Conservation (phyloP, 2,113 vertebrate species). For the Triplophysa siluroides region DNA sequence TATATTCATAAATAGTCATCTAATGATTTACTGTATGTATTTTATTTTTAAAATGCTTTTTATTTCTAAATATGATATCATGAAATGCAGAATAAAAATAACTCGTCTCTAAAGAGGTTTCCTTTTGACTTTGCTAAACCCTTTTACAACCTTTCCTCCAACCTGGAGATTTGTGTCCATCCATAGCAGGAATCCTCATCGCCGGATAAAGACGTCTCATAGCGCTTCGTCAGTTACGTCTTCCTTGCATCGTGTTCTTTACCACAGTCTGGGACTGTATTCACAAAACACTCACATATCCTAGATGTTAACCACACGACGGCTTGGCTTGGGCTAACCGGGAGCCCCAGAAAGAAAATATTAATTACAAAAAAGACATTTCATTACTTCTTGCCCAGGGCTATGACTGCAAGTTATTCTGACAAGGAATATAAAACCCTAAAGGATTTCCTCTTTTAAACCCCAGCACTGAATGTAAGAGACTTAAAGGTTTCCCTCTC, state of each 20-base stretch:
- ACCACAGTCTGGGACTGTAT: slow-evolving; percentile 55
- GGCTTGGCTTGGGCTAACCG: slow-evolving; percentile 39
- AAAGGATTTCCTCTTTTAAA: slow-evolving; percentile 24
- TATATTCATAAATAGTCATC: too few species aligned
- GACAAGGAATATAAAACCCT: slow-evolving; percentile 74
- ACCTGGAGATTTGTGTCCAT: neutral
- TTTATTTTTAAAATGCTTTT: too few species aligned
- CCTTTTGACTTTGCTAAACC: neutral
- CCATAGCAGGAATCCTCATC: neutral
- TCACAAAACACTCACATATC: slow-evolving; percentile 73
- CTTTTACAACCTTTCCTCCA: neutral
- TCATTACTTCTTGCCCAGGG: slow-evolving; percentile 84
- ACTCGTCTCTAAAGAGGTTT: neutral
- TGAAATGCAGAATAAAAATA: neutral
- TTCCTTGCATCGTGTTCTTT: slow-evolving; percentile 45
- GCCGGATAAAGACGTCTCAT: slow-evolving; percentile 19
- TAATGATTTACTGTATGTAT: too few species aligned
- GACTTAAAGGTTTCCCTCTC: neutral
- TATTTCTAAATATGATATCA: too few species aligned
- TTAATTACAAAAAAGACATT: slow-evolving; percentile 81
- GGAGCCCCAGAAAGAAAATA: slow-evolving; percentile 79
- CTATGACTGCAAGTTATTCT: slow-evolving; percentile 82
- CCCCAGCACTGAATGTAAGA: neutral
- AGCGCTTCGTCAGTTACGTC: slow-evolving; percentile 27
- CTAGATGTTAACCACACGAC: slow-evolving; percentile 75